Evolutionary conservation across 2,888 invertebrate species (phyloP).

Genomic region (Drosophila dives): DNA sequence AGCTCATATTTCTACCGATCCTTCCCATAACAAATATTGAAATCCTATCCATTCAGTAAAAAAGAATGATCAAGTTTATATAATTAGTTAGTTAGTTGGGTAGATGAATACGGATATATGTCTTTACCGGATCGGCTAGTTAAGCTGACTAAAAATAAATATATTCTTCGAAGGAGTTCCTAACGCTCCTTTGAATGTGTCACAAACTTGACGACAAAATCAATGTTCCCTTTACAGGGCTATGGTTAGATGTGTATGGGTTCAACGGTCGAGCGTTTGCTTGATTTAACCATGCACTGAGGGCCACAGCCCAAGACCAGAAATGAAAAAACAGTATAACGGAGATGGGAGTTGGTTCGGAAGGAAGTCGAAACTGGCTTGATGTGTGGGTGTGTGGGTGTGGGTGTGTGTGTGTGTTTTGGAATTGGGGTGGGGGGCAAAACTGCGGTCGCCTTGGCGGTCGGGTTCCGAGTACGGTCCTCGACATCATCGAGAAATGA

Average conservation of each 20-base stretch:
- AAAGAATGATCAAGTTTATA: background rate
- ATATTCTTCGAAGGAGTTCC: background rate
- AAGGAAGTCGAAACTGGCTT: conserved; percentile 59
- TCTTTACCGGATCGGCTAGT: background rate
- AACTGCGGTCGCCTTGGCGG: conserved; percentile 56
- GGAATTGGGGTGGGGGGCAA: conserved; percentile 49
- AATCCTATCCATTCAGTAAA: background rate
- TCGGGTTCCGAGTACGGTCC: conserved; percentile 47
- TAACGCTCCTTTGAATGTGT: background rate
- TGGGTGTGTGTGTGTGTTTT: background rate
- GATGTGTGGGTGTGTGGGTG: background rate
- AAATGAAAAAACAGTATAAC: background rate
- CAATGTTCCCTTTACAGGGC: background rate
- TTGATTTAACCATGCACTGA: conserved; percentile 79
- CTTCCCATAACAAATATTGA: too few species aligned
- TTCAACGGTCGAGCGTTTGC: conserved; percentile 71
- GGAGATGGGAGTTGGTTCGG: conserved; percentile 31
- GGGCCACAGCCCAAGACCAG: conserved; percentile 31
- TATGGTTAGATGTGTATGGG: conserved; percentile 43
- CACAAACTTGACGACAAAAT: background rate
- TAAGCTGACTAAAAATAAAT: background rate
- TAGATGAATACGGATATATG: background rate
- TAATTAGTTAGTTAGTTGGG: background rate
- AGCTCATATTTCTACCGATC: too few species aligned
- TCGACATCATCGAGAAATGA: conserved; percentile 81